phyloP scores from a whole-genome alignment of 2,113 vertebrate species.

The Anolis carolinensis region DNA sequence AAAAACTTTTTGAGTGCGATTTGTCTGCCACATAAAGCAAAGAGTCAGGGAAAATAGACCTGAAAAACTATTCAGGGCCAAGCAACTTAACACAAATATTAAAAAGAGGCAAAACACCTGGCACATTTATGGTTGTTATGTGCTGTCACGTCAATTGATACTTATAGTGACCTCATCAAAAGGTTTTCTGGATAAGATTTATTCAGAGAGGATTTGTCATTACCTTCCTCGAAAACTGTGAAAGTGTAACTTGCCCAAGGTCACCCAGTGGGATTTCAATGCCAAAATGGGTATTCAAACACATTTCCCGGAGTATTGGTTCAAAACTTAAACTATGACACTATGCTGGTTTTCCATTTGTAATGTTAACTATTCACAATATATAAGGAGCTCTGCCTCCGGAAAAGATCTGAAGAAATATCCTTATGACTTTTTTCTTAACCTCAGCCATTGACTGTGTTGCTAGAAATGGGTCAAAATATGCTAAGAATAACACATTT shows the following conservation, averaged over 20 bases:
- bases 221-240: background rate
- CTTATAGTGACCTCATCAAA: background rate
- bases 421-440: background rate
- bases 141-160: background rate
- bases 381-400: background rate
- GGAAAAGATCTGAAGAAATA: background rate
- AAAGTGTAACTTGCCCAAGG: background rate
- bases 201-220: background rate
- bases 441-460: background rate
- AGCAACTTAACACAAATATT: accelerated
- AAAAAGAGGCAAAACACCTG: background rate
- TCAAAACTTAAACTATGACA: too few species aligned
- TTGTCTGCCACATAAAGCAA: background rate
- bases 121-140: background rate
- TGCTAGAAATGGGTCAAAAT: background rate
- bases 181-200: background rate
- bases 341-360: background rate
- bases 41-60: background rate
- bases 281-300: too few species aligned
- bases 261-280: background rate
- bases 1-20: background rate
- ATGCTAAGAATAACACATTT: background rate
- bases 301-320: too few species aligned
- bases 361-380: background rate
- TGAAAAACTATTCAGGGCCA: background rate